Evolutionary conservation across 2,113 vertebrate species (phyloP).

Genomic region (Butastur rufipennis): DNA sequence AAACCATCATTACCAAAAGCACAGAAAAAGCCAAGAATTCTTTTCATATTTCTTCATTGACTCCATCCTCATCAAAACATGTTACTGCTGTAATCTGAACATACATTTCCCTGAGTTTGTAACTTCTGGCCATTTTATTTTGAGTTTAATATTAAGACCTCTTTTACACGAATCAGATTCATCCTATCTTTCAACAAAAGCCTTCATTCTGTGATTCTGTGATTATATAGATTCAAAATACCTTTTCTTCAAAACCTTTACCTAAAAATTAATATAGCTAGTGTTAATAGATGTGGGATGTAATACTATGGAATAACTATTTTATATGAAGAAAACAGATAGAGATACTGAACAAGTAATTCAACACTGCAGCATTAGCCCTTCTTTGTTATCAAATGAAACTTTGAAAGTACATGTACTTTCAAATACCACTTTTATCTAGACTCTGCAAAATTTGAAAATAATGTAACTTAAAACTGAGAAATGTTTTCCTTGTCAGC

Average conservation of each 20-base stretch:
- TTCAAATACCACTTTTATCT: not conserved
- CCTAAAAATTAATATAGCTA: not conserved
- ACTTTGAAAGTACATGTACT: not conserved
- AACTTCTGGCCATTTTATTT: not conserved
- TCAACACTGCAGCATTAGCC: not conserved
- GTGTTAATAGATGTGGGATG: not conserved
- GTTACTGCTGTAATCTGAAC: not conserved
- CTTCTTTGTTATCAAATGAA: not conserved
- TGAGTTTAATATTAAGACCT: not conserved
- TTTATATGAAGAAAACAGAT: not conserved
- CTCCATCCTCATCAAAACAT: not conserved
- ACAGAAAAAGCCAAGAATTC: not conserved
- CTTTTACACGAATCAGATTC: not conserved
- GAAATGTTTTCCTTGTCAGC: slow-evolving; percentile 74
- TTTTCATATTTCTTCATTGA: not conserved
- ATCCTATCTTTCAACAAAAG: not conserved
- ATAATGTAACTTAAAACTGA: slow-evolving; percentile 6
- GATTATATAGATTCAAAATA: not conserved
- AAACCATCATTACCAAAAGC: not conserved
- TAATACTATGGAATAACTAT: not conserved
- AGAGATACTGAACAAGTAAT: not conserved
- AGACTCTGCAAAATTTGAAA: slow-evolving; percentile 8
- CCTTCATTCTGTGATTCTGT: not conserved
- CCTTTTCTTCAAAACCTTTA: not conserved
- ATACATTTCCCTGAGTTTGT: not conserved